These are phyloP conservation scores for Trichonephila clavata DNA, from an alignment of 1,140 invertebrate genomes.

Conservation along the genomic window DNA sequence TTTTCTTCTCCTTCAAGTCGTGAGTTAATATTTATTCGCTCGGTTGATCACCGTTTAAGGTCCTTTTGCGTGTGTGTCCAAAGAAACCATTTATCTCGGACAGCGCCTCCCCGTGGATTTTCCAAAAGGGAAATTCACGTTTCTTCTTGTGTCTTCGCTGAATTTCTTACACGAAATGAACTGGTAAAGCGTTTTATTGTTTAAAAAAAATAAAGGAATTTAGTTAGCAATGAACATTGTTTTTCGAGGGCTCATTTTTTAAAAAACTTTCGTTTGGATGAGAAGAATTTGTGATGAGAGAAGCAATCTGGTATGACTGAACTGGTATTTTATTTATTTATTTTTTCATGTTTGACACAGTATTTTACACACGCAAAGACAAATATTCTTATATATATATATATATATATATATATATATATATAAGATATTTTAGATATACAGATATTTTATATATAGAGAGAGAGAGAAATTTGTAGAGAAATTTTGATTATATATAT, in stretches of 20 bases:
- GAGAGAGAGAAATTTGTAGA: no score
- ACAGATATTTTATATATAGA: no score
- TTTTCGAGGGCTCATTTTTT: background rate
- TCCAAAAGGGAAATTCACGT: conserved; percentile 9
- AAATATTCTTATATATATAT: no score
- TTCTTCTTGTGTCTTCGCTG: background rate
- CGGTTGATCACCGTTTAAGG: background rate
- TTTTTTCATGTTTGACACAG: background rate
- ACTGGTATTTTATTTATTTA: background rate
- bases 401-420: no score
- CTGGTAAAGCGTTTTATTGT: conserved; percentile 62
- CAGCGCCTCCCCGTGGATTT: background rate
- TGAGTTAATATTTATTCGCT: conserved; percentile 13
- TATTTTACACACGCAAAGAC: background rate
- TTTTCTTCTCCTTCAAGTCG: background rate
- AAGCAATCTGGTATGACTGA: background rate
- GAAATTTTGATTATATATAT: no score
- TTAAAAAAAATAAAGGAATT: background rate
- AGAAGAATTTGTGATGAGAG: background rate
- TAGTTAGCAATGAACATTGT: background rate
- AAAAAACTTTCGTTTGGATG: background rate
- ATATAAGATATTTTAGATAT: no score
- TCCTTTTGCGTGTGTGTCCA: background rate
- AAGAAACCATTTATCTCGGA: background rate
- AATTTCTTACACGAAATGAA: conserved; percentile 12